phyloP scores from a whole-genome alignment of 1,140 invertebrate species.

The Drosophila nasuta region DNA sequence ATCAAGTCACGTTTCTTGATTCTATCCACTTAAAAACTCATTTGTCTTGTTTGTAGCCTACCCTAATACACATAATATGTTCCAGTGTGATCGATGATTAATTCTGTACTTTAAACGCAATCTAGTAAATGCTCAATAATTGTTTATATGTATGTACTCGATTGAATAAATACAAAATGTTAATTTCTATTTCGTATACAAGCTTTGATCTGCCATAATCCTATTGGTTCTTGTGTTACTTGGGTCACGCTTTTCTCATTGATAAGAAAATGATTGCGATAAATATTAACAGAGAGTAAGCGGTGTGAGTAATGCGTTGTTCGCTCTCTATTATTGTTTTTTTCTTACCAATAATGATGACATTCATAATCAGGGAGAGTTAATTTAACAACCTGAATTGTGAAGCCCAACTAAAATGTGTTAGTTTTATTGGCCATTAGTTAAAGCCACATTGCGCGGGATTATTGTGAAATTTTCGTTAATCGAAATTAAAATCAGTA shows the following conservation, averaged over 20 bases:
- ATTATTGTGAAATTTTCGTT: background rate
- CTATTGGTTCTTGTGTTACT: background rate
- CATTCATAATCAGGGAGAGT: constrained; percentile 12
- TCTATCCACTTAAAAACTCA: background rate
- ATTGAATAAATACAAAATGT: background rate
- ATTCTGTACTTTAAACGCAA: background rate
- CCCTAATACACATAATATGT: background rate
- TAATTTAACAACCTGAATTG: background rate
- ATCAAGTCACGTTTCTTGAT: background rate
- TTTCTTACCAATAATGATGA: constrained; percentile 28
- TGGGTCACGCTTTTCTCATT: constrained; percentile 12
- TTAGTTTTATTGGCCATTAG: background rate
- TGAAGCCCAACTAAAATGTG: background rate
- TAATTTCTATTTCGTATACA: constrained; percentile 1
- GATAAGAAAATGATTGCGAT: constrained; percentile 20
- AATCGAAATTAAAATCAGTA: background rate
- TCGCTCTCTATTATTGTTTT: constrained; percentile 5
- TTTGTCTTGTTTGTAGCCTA: background rate
- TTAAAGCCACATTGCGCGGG: background rate
- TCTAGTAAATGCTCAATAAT: background rate
- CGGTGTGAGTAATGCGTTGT: background rate
- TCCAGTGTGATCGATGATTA: background rate
- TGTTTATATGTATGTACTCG: background rate
- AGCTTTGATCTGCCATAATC: constrained; percentile 4
- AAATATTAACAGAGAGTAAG: background rate